Evolutionary conservation across 2,797 vertebrate genomes (phyloP).

Genomic region (Cyclopterus lumpus): DNA sequence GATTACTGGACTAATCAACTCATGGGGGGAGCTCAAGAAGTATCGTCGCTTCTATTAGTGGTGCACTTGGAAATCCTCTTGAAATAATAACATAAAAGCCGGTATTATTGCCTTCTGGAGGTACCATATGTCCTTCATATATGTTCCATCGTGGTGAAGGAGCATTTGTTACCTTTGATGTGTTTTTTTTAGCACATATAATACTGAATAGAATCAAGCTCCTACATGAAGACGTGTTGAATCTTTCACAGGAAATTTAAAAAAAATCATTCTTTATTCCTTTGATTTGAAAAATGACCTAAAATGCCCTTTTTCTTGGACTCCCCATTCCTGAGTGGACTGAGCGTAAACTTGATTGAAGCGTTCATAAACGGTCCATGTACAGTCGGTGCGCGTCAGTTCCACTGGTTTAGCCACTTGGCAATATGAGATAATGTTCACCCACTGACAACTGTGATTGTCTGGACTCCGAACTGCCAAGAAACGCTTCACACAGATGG

Average conservation of each 20-base stretch:
- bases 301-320: conserved; percentile 19
- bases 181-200: background rate
- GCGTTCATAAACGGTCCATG: conserved; percentile 28
- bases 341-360: conserved; percentile 28
- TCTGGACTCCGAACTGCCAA: conserved; percentile 79
- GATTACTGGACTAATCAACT: background rate
- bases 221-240: background rate
- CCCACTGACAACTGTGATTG: conserved; percentile 81
- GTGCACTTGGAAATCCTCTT: background rate
- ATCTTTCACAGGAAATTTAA: background rate
- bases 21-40: background rate
- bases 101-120: background rate
- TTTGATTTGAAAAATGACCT: background rate
- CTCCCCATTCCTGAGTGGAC: conserved; percentile 20
- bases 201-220: background rate
- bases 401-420: conserved; percentile 64
- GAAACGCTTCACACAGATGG: conserved; percentile 77
- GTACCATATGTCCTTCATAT: background rate
- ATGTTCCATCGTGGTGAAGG: background rate
- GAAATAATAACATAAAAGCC: background rate
- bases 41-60: background rate
- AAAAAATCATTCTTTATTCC: background rate
- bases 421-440: conserved; percentile 71
- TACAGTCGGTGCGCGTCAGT: conserved; percentile 43
- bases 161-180: background rate